Percentiles rank a stretch among this genome's conserved stretches.
phyloP scores from a whole-genome alignment of 2,113 vertebrate genomes.

The Chloropsis cyanopogon region DNA sequence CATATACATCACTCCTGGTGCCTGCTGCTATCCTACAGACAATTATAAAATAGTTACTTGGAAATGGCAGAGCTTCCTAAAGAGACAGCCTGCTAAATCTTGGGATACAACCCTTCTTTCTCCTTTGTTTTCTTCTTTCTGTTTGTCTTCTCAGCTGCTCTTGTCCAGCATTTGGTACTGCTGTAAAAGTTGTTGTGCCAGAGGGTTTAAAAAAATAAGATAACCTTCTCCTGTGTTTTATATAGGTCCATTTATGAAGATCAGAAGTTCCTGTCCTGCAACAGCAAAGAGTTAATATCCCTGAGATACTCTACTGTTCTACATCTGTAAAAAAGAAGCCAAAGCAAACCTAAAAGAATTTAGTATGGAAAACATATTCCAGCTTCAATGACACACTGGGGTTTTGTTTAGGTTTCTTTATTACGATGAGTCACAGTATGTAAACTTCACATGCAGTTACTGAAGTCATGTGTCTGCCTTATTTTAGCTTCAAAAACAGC shows the following conservation, averaged over 20 bases:
- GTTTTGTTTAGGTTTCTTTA: constrained; percentile 39
- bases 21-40: not conserved
- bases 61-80: not conserved
- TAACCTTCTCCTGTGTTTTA: not conserved
- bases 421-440: not conserved
- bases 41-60: not conserved
- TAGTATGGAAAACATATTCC: constrained; percentile 18
- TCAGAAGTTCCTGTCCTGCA: not conserved
- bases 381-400: not conserved
- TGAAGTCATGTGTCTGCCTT: constrained; percentile 1
- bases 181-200: not conserved
- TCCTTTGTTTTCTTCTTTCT: not conserved
- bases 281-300: not conserved
- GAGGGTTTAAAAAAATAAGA: not conserved
- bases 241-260: not conserved
- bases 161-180: not conserved
- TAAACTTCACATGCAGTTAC: constrained; percentile 12
- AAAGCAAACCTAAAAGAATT: not conserved
- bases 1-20: not conserved
- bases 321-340: constrained; percentile 4
- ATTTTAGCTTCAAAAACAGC: constrained; percentile 24
- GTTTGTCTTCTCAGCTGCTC: not conserved
- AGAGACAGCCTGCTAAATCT: not conserved
- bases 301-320: not conserved
- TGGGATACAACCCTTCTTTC: not conserved